These are phyloP conservation scores for Drosophila neocordata DNA, from an alignment of 1,140 invertebrate genomes.

Conservation along the genomic window DNA sequence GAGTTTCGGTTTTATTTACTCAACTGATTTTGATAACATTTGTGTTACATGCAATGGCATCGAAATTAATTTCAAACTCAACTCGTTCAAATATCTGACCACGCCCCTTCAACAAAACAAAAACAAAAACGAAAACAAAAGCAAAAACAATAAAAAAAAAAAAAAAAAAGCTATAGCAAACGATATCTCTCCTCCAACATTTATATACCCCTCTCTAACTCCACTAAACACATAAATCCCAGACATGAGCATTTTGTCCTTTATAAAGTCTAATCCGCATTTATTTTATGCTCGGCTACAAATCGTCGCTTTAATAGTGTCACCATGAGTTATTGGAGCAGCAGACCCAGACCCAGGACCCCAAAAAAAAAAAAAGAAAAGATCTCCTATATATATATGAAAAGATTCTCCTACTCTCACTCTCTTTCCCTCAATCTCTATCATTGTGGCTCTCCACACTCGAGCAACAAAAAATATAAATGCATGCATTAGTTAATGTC, in stretches of 20 bases:
- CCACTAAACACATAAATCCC: constrained; percentile 71
- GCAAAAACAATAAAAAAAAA: not conserved
- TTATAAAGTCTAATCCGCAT: constrained; percentile 83
- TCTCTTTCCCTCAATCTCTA: not conserved
- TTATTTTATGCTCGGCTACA: constrained; percentile 83
- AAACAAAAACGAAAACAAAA: not conserved
- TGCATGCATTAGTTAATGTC: constrained; percentile 81
- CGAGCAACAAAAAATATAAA: constrained; percentile 66
- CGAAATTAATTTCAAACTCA: constrained; percentile 48
- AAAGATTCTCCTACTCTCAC: constrained; percentile 1
- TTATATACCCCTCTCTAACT: not conserved
- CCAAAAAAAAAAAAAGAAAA: not conserved
- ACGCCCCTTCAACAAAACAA: constrained; percentile 1
- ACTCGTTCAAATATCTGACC: constrained; percentile 7
- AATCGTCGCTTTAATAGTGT: constrained; percentile 83
- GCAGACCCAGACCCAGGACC: constrained; percentile 4
- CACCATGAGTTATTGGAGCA: constrained; percentile 81
- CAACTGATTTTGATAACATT: constrained; percentile 83
- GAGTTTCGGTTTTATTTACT: constrained; percentile 76
- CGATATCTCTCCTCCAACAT: not conserved
- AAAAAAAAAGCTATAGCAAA: too few relatives aligned
- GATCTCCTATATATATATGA: constrained; percentile 5
- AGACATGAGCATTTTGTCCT: constrained; percentile 81
- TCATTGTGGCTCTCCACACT: constrained; percentile 24
- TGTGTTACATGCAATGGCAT: constrained; percentile 77